A percentile compares a stretch with the other conserved stretches of the same genome.
Conservation (phyloP, 2,113 vertebrate species). For the Xenopus borealis region DNA sequence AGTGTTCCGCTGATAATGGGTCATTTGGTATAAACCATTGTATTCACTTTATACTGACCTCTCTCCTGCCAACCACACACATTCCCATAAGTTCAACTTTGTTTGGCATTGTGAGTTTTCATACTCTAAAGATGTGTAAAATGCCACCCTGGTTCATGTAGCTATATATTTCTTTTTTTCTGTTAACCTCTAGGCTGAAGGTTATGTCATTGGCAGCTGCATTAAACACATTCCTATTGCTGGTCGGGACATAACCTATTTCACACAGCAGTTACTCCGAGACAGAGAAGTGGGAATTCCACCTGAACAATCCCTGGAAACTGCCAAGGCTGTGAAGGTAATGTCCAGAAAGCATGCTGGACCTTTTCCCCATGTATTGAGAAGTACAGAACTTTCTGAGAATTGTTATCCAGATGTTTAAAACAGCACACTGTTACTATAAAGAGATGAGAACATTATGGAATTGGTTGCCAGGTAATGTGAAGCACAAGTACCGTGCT, state of each 20-base stretch:
- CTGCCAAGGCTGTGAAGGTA: slow-evolving; percentile 97
- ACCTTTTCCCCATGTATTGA: not conserved
- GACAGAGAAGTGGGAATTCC: slow-evolving; percentile 97
- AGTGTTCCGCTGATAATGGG: too few relatives aligned
- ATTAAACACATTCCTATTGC: slow-evolving; percentile 99
- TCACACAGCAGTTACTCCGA: slow-evolving; percentile 93
- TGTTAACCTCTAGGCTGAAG: slow-evolving; percentile 79
- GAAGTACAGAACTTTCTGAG: too few relatives aligned
- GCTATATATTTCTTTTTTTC: not conserved
- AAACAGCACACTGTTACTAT: not conserved
- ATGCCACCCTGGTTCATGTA: too few relatives aligned
- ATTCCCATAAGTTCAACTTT: too few relatives aligned
- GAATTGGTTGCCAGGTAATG: too few relatives aligned
- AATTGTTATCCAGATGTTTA: too few relatives aligned
- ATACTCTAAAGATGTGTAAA: too few relatives aligned
- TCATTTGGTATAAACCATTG: too few relatives aligned
- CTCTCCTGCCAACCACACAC: too few relatives aligned
- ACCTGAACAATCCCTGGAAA: slow-evolving; percentile 96
- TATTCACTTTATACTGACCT: too few relatives aligned
- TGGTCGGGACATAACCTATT: slow-evolving; percentile 96
- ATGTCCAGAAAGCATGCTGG: not conserved
- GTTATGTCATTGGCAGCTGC: slow-evolving; percentile 97
- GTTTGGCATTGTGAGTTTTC: too few relatives aligned
- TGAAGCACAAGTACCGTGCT: too few relatives aligned
- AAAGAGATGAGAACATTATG: not conserved